Evolutionary conservation across 2,888 invertebrate genomes (phyloP), one percentile per base, ranked within the genome.

Genomic region (Latrodectus hesperus): DNA sequence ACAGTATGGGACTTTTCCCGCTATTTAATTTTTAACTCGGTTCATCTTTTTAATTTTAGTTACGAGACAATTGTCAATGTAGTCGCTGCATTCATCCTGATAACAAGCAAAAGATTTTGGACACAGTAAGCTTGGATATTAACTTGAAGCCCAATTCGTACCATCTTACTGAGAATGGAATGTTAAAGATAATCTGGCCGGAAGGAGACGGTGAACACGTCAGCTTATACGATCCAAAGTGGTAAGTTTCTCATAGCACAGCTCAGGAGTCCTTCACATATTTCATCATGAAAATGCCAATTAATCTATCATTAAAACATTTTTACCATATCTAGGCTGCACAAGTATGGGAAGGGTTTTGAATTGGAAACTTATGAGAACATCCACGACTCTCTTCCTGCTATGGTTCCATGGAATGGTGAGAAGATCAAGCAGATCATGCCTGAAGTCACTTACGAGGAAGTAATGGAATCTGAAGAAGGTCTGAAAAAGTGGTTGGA

Each of bases 281-380:
- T 16, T 60, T 55, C 6, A 51, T 26, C 12, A 16, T 14, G 14
- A 11, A 38, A 9, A 76, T n/a, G 11, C 9, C 16, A 68, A 49
- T 68, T 53, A 9, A n/a, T 16, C 70, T 79, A 55, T 60, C 2
- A n/a, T 67, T 12, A 14, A 53, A 49, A 49, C 11, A 9, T 38
- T 6, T 38, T 38, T 38, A 0, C 6, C 6, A 38, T 6, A 1
- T 38, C 38, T 88, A 92, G 92, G 91, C 89, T 92, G 67, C 91
- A 91, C 78, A 90, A 91, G 65, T 91, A 91, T 88, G 91, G 92
- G 16, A 91, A 90, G 82, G 91, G 91, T 73, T 92, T 92, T 89
- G 91, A 91, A 78, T 90, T 91, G 71, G 91, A 92, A 67, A 91
- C 90, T 12, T 91, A 91, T 88, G 91, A 91, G 49, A 89, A 89